Conservation (phyloP, 2,888 invertebrate genomes). For the Copidosoma aretas region DNA sequence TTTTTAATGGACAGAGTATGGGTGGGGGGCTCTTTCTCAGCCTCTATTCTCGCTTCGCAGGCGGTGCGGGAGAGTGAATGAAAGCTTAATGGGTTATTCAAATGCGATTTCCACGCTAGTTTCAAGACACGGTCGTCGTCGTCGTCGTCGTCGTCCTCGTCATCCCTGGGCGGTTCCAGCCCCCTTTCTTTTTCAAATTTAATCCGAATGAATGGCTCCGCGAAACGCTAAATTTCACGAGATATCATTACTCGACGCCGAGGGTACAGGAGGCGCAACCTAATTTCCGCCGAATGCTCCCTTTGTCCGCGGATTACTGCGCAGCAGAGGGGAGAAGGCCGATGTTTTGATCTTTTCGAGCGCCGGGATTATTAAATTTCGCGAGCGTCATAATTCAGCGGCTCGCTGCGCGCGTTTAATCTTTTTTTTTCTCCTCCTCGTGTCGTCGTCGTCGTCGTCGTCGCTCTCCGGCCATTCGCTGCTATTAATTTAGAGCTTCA, state of each 20-base stretch:
- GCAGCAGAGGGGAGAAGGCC: too few species aligned
- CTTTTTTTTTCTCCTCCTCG: too few species aligned
- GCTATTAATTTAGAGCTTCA: too few species aligned
- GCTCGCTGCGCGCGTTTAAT: too few species aligned
- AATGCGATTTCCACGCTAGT: background rate
- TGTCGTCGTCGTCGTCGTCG: too few species aligned
- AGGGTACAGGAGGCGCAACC: background rate
- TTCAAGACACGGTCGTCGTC: background rate
- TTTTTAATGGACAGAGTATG: background rate
- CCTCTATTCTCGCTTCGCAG: background rate
- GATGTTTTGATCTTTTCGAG: too few species aligned
- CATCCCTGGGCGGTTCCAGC: too few species aligned
- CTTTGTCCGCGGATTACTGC: background rate
- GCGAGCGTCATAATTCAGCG: background rate
- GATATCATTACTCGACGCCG: background rate
- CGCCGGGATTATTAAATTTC: background rate
- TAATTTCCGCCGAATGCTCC: background rate
- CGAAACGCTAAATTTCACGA: background rate
- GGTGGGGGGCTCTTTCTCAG: background rate
- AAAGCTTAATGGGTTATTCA: conserved; percentile 1
- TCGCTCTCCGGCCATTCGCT: too few species aligned
- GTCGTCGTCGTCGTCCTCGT: too few species aligned
- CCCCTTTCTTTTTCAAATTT: background rate
- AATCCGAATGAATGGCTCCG: background rate
- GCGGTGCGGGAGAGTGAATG: background rate